A percentile compares a stretch with the other conserved stretches of the same genome.
Evolutionary conservation across 2,888 invertebrate species (phyloP).

Genomic region (Seira musarum): DNA sequence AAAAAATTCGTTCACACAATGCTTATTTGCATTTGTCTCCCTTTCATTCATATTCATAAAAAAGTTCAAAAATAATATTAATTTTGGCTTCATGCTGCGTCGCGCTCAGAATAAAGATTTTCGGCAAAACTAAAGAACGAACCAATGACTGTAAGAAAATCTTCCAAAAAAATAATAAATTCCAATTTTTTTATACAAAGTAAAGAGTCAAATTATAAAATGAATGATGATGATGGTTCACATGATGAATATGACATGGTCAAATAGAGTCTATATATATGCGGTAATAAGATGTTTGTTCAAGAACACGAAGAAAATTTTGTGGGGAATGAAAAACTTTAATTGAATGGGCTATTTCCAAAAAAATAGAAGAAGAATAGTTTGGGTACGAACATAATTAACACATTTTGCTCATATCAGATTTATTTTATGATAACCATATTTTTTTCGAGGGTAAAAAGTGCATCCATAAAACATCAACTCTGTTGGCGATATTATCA

Average conservation of each 20-base stretch:
- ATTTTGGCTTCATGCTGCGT: conserved; percentile 1
- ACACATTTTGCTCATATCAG: neutral
- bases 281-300: conserved; percentile 10
- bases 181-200: neutral
- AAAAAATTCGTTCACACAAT: neutral
- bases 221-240: conserved; percentile 1
- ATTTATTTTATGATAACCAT: neutral
- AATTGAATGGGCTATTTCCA: conserved; percentile 6
- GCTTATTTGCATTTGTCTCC: neutral
- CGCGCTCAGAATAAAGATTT: neutral
- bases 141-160: neutral
- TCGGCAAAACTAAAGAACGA: conserved; percentile 7
- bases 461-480: conserved; percentile 3
- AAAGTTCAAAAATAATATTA: conserved; percentile 20
- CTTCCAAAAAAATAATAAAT: neutral
- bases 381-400: conserved; percentile 1
- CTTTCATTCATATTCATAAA: conserved; percentile 5
- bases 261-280: conserved; percentile 13
- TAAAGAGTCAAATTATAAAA: conserved; percentile 13
- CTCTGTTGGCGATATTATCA: neutral
- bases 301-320: neutral
- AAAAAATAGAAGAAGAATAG: neutral
- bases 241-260: conserved; percentile 21
- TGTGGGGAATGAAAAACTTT: neutral
- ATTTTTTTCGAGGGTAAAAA: neutral